Evolutionary conservation across 2,797 vertebrate species (phyloP), one percentile per base, ranked within the genome.

Genomic region (Emydoidea blandingii): DNA sequence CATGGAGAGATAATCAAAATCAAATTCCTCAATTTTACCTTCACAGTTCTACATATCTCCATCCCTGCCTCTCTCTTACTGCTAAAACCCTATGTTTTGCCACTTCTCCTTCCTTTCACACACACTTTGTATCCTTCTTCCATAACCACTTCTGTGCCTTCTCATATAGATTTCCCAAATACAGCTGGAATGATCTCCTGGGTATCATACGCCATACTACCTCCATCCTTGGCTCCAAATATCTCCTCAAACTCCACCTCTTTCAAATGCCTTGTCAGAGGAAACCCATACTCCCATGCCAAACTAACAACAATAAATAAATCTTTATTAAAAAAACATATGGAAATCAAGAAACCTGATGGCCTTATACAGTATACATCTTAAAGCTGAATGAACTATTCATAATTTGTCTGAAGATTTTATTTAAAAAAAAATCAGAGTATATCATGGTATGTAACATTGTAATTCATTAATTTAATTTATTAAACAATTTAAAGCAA

Each of bases 321-420:
- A 41, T 12, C 11, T 41, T 41, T 65, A 34, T 41, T 74, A 21
- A 74, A 74, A 74, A n/a, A 68, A n/a, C 27, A 54, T 81, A 37
- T 5, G 23, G 50, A 53, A 8, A 12, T 41, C 23, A 81, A 81
- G 12, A 37, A 54, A 27, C 37, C 21, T 44, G 25, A 23, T 15
- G 4, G 25, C n/a, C n/a, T 41, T 19, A 54, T 34, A n/a, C 41
- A 83, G 19, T 54, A 85, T 47, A 34, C 83, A 27, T 65, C 62
- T 62, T 41, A 25, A 3, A 16, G 53, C 7, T 29, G 29, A 65
- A 15, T 1, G 0, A 34, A 31, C 1, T 3, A 27, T 23, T 29
- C 85, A 21, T 44, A 76, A 76, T 44, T 47, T 29, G 37, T 29
- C 19, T 47, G 44, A 29, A 44, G 44, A 78, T 78, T 78, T 44